Percentiles rank a stretch among this genome's conserved stretches.
These are phyloP conservation scores for Kryptopterus vitreolus DNA, from an alignment of 2,797 vertebrate genomes.

Conservation along the genomic window DNA sequence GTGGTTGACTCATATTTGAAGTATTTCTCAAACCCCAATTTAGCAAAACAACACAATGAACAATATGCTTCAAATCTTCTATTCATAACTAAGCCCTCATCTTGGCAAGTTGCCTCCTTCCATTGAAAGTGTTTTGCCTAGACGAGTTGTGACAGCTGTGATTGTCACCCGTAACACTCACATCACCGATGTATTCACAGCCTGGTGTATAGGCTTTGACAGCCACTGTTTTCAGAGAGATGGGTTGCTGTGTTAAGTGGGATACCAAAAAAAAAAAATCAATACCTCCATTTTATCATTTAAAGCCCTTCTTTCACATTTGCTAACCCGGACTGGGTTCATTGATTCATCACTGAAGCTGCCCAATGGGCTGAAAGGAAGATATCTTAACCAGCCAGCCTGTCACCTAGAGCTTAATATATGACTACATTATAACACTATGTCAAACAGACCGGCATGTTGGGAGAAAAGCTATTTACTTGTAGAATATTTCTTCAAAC, in stretches of 20 bases:
- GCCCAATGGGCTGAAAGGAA: conserved; percentile 54
- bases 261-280: conserved; percentile 62
- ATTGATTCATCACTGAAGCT: conserved; percentile 62
- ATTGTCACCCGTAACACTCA: conserved; percentile 28
- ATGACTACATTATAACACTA: conserved; percentile 34
- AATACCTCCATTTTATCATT: conserved; percentile 68
- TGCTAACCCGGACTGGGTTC: conserved; percentile 58
- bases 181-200: conserved; percentile 30
- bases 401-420: conserved; percentile 29
- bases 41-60: conserved; percentile 12
- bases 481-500: conserved; percentile 9
- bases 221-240: conserved; percentile 30
- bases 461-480: conserved; percentile 22
- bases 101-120: conserved; percentile 17
- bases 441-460: conserved; percentile 27
- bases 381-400: conserved; percentile 31
- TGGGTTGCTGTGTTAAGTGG: conserved; percentile 47
- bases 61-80: conserved; percentile 24
- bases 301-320: conserved; percentile 61
- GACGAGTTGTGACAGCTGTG: conserved; percentile 37
- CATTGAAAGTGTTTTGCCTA: conserved; percentile 27
- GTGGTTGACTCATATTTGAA: conserved; percentile 36
- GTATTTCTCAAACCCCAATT: conserved; percentile 27
- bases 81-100: conserved; percentile 22
- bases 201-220: conserved; percentile 32